These are phyloP conservation scores for Neocrepidodera transversa DNA, from an alignment of 2,888 invertebrate genomes.

Conservation along the genomic window DNA sequence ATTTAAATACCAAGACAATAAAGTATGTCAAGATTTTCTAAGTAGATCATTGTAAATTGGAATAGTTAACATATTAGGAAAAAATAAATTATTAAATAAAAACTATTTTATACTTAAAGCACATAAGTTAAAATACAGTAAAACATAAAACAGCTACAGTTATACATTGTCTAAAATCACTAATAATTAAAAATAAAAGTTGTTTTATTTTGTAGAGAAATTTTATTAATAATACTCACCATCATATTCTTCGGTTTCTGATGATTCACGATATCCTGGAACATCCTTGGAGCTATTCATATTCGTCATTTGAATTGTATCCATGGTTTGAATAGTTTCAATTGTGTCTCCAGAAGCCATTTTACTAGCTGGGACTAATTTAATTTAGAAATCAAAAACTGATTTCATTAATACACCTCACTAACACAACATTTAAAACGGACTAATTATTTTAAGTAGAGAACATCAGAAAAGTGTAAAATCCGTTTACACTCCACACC, in stretches of 20 bases:
- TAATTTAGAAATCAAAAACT: slow-evolving; percentile 33
- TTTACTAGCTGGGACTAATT: slow-evolving; percentile 40
- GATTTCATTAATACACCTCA: slow-evolving; percentile 41
- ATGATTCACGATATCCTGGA: slow-evolving; percentile 66
- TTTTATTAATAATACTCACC: slow-evolving; percentile 57
- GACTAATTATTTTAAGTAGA: slow-evolving; percentile 24
- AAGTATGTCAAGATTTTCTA: slow-evolving; percentile 17
- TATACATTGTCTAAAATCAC: too few relatives aligned
- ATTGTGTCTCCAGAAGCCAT: slow-evolving; percentile 86
- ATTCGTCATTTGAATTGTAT: slow-evolving; percentile 64
- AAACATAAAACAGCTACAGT: too few relatives aligned
- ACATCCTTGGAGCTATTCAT: slow-evolving; percentile 67
- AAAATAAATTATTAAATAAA: too few relatives aligned
- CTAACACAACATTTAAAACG: slow-evolving; percentile 41
- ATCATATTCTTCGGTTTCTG: slow-evolving; percentile 64
- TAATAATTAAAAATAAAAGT: background rate
- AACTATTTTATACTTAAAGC: too few relatives aligned
- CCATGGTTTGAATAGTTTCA: slow-evolving; percentile 80
- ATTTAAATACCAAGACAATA: too few relatives aligned
- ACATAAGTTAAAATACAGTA: too few relatives aligned
- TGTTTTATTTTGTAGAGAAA: background rate
- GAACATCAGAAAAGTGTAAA: slow-evolving; percentile 28
- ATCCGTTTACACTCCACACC: slow-evolving; percentile 32
- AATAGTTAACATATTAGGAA: background rate
- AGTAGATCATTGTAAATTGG: background rate